Evolutionary conservation across 2,888 invertebrate species (phyloP).

Genomic region (Nemurella pictetii): DNA sequence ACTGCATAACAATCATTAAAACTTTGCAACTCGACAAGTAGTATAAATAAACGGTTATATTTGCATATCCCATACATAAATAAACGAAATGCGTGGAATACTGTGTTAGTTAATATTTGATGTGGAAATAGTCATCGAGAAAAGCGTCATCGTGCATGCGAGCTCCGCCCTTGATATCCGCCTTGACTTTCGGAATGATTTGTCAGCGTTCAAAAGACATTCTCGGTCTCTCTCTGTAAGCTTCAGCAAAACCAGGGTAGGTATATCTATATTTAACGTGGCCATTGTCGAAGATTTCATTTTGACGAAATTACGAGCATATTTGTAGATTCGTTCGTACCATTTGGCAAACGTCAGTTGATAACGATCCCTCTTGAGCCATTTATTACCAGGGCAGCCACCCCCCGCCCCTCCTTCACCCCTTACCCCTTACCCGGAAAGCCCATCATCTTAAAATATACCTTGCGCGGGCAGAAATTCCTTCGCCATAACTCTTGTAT

Average conservation of each 20-base stretch:
- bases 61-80: no score
- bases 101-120: no score
- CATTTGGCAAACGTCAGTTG: not conserved
- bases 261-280: not conserved
- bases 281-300: not conserved
- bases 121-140: no score
- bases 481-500: not conserved
- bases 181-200: not conserved
- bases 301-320: not conserved
- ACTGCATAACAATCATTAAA: no score
- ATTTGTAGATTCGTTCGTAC: not conserved
- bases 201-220: not conserved
- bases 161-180: no score
- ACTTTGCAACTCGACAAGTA: no score
- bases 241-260: no score
- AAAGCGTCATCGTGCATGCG: no score
- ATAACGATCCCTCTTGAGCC: not conserved
- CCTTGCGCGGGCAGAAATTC: not conserved
- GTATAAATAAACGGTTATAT: no score
- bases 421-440: not conserved
- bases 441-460: not conserved
- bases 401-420: not conserved
- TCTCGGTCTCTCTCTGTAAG: no score
- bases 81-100: no score
- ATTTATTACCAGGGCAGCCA: not conserved